These are phyloP conservation scores for Pseudachorutes palmiensis DNA, from an alignment of 1,140 invertebrate genomes.

Conservation along the genomic window DNA sequence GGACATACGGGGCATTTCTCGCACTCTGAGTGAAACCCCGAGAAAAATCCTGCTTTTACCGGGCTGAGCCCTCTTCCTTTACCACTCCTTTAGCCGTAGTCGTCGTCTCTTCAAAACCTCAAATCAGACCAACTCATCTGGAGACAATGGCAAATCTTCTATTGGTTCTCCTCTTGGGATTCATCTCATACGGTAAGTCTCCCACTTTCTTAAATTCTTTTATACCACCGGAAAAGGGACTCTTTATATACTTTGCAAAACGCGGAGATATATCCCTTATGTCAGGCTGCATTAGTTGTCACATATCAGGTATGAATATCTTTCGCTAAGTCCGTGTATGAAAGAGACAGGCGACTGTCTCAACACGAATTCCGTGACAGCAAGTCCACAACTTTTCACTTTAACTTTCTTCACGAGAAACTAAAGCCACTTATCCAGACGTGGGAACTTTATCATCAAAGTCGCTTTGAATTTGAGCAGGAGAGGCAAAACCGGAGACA, in stretches of 20 bases:
- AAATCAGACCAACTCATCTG: not conserved
- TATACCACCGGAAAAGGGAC: not conserved
- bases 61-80: not conserved
- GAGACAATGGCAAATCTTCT: slow-evolving; percentile 2
- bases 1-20: not conserved
- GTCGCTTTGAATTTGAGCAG: not conserved
- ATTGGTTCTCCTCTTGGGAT: slow-evolving; percentile 5
- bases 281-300: not conserved
- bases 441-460: not conserved
- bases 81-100: not conserved
- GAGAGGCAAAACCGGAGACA: too few species aligned
- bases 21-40: not conserved
- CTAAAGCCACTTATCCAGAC: slow-evolving; percentile 4
- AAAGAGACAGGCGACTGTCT: not conserved
- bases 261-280: not conserved
- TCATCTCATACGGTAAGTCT: slow-evolving; percentile 10
- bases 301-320: not conserved
- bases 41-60: not conserved
- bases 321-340: not conserved
- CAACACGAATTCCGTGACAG: not conserved
- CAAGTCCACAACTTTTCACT: not conserved
- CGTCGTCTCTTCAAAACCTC: not conserved
- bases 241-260: not conserved
- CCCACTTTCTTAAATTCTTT: not conserved
- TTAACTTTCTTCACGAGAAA: slow-evolving; percentile 1